Percentiles rank a stretch among this genome's conserved stretches.
Evolutionary conservation across 2,113 vertebrate species (phyloP).

Genomic region (Chroicocephalus ridibundus): DNA sequence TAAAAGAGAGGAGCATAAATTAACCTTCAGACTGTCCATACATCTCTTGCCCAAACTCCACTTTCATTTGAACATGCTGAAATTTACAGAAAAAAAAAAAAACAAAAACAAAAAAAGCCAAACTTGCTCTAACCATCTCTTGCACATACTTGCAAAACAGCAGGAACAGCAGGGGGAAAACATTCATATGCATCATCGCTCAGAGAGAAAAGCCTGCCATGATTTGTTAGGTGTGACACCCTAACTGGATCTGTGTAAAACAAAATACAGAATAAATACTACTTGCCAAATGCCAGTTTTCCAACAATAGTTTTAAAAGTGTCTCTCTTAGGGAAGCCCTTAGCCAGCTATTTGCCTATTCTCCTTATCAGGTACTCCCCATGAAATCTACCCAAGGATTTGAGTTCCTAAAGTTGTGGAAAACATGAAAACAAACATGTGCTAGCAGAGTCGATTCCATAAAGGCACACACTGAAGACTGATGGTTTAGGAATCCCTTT

Average conservation of each 20-base stretch:
- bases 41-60: neutral
- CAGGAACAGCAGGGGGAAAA: neutral
- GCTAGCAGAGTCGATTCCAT: neutral
- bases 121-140: neutral
- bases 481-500: neutral
- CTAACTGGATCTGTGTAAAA: neutral
- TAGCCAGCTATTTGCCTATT: neutral
- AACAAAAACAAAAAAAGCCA: neutral
- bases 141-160: neutral
- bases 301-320: neutral
- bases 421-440: neutral
- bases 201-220: neutral
- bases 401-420: neutral
- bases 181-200: neutral
- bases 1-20: neutral
- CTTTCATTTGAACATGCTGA: neutral
- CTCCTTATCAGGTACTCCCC: neutral
- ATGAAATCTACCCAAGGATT: neutral
- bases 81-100: neutral
- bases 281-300: neutral
- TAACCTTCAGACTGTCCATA: neutral
- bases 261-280: neutral
- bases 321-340: neutral
- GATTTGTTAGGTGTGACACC: neutral
- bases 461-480: neutral